Evolutionary conservation across 2,797 vertebrate genomes (phyloP), one percentile per base, ranked within the genome.

Genomic region (Denticeps clupeoides): DNA sequence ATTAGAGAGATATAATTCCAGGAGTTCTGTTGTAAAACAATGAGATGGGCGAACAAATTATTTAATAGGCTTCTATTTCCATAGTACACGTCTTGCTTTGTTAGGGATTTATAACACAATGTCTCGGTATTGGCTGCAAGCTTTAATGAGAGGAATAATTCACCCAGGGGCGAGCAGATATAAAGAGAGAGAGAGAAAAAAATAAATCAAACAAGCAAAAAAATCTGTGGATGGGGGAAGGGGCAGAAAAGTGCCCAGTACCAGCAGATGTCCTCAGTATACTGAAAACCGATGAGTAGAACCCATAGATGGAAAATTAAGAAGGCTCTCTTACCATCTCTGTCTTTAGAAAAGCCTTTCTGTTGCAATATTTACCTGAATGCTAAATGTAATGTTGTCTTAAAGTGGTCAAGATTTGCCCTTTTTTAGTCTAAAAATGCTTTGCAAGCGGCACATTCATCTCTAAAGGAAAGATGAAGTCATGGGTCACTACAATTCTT

Each of bases 251-350:
- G 46, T 32, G n/a, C 6, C 10, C 15, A 41, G 60, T 35, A 28
- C 73, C 78, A 73, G 75, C 56, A 78, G 77, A 72, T 68, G 77
- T 75, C 73, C 74, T 71, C 73, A 67, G 72, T 56, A 53, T 60
- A 62, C 72, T 70, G 57, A 56, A 40, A 64, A 61, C 63, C 19
- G 46, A 49, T 25, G 7, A 9, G 15, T 25, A 32, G 26, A n/a
- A n/a, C n/a, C n/a, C n/a, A n/a, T n/a, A n/a, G n/a, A n/a, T n/a
- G n/a, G n/a, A n/a, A n/a, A n/a, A n/a, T n/a, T n/a, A n/a, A n/a
- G n/a, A n/a, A n/a, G n/a, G n/a, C n/a, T n/a, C n/a, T n/a, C n/a
- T n/a, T n/a, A n/a, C n/a, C n/a, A n/a, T n/a, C n/a, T n/a, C n/a
- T n/a, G n/a, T n/a, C n/a, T n/a, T n/a, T n/a, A n/a, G n/a, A n/a